phyloP scores from a whole-genome alignment of 2,797 vertebrate genomes.

The Uromys caudimaculatus region DNA sequence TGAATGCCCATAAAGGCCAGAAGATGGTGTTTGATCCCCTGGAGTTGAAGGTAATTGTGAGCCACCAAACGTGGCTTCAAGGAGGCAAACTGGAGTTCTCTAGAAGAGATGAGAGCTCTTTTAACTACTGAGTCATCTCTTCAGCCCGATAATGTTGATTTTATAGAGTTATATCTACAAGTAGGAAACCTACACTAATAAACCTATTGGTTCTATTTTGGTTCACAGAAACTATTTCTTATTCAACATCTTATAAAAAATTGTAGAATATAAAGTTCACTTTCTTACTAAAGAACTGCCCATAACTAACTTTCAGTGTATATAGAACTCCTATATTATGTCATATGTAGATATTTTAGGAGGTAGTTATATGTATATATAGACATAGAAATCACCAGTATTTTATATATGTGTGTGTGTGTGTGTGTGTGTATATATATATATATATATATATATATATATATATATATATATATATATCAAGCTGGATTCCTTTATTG shows the following conservation, averaged over 20 bases:
- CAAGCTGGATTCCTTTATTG: not conserved
- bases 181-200: conserved; percentile 31
- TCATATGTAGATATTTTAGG: conserved; percentile 1
- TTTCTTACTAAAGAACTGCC: conserved; percentile 45
- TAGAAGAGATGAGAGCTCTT: not conserved
- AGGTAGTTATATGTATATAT: not conserved
- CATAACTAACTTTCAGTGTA: not conserved
- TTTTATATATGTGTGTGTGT: too few relatives aligned
- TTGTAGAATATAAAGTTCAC: conserved; percentile 44
- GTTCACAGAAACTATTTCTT: conserved; percentile 39
- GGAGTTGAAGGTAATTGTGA: not conserved
- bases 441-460: conserved; percentile 40
- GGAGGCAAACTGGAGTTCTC: not conserved
- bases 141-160: conserved; percentile 22
- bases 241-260: not conserved
- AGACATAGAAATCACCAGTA: not conserved
- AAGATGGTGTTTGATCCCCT: not conserved
- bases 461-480: not conserved
- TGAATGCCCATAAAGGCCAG: not conserved
- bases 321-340: not conserved
- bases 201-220: conserved; percentile 3
- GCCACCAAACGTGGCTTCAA: not conserved
- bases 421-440: too few relatives aligned
- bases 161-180: conserved; percentile 21
- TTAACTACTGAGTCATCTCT: not conserved